Base-by-base conservation (phyloP, 2,797 vertebrate genomes). In the Dendrocincla fuliginosa region DNA sequence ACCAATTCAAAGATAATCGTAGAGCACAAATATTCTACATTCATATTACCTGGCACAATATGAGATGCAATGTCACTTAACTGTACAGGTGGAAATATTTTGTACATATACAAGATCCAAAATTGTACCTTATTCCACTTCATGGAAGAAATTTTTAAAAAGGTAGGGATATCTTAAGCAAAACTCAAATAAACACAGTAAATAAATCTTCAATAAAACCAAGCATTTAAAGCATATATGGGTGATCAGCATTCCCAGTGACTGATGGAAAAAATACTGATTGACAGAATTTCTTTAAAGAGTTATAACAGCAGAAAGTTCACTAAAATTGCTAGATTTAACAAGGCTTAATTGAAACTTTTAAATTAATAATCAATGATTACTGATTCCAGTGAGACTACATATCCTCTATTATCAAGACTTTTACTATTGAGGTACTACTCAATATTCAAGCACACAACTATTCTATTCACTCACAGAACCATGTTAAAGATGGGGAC, bases 401-500 rank as follows among this genome's bases (percentile, higher is more conserved):
- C 2, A 10, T n/a, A 64, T 33, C 20, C 12, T 13, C 50, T 56
- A 47, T 18, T 77, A 59, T 56, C 33, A 65, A 52, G 25, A 15
- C 9, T 65, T 61, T 42, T 59, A 59, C 24, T 55, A n/a, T 30
- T 46, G 64, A 77, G 32, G 42, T n/a, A 44, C 16, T 52, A 39
- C 30, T 87, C 5, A 1, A 17, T 37, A 76, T 44, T 80, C 63
- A 68, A 80, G 27, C 15, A 80, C n/a, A 59, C 13, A 52, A 50
- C 41, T 63, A 41, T 33, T 81, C 81, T 32, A 74, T 17, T 19
- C 22, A 65, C 27, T 52, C 27, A 37, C 1, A 1, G 37, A 71
- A 18, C 11, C 41, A 27, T 1, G 0, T 50, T 65, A 64, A 73
- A 73, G 33, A 64, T 0, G 0, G 44, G 20, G 16, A 8, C 25